Percentiles rank a stretch among this genome's conserved stretches.
These are phyloP conservation scores for Chaetura pelagica DNA, from an alignment of 2,113 vertebrate species.

Conservation along the genomic window DNA sequence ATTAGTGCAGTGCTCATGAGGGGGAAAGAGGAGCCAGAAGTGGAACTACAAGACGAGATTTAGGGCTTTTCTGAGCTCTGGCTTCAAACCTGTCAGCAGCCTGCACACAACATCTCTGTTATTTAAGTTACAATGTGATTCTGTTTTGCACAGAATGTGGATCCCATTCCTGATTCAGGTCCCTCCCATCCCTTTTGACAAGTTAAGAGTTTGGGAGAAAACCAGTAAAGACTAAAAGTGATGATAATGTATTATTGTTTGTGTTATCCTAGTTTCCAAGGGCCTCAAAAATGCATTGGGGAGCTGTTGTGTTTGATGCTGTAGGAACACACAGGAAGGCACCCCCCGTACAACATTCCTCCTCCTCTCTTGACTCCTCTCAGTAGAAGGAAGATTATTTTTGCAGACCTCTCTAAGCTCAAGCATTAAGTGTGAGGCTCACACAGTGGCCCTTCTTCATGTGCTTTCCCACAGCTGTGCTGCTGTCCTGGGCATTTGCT, in stretches of 20 bases:
- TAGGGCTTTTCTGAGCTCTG: conserved; percentile 15
- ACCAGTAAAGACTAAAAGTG: neutral
- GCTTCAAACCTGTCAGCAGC: conserved; percentile 50
- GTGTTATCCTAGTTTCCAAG: conserved; percentile 21
- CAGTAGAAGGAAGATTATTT: conserved; percentile 19
- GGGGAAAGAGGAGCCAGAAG: neutral
- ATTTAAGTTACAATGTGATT: conserved; percentile 18
- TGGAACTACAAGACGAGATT: conserved; percentile 20
- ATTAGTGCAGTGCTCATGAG: neutral
- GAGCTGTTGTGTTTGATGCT: conserved; percentile 17
- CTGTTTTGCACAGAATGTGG: neutral
- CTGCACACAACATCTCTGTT: neutral
- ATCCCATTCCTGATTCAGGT: neutral
- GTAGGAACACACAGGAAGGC: conserved; percentile 50
- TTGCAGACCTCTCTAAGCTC: conserved; percentile 33
- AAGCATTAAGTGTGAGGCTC: neutral
- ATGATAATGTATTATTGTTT: conserved; percentile 21
- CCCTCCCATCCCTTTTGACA: neutral
- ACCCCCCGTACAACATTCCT: neutral
- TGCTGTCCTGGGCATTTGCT: neutral
- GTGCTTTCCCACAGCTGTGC: neutral
- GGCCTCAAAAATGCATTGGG: neutral
- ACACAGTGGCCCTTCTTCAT: neutral
- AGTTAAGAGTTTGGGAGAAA: conserved; percentile 3
- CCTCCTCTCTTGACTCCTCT: neutral